Evolutionary conservation across 2,797 vertebrate genomes (phyloP).

Genomic region (Mustela erminea): DNA sequence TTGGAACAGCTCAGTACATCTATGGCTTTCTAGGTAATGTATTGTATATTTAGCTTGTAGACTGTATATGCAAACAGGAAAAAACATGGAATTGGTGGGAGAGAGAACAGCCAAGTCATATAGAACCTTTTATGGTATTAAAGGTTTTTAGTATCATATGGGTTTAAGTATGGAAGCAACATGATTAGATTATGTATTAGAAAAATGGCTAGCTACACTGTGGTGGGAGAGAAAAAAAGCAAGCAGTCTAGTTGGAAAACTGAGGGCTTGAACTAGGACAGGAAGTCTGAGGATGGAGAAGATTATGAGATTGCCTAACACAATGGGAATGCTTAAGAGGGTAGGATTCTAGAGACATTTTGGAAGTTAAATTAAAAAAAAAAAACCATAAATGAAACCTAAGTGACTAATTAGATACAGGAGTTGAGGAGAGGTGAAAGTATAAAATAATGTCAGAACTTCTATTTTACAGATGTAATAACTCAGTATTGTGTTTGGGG

Average conservation of each 20-base stretch:
- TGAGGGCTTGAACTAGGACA: not conserved
- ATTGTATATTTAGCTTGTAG: not conserved
- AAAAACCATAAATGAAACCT: not conserved
- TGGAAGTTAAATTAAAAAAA: not conserved
- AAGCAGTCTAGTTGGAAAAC: not conserved
- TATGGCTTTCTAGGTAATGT: not conserved
- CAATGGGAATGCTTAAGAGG: not conserved
- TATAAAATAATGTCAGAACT: not conserved
- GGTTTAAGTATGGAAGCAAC: not conserved
- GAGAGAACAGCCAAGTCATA: not conserved
- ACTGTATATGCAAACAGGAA: not conserved
- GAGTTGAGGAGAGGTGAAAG: not conserved
- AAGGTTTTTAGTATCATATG: not conserved
- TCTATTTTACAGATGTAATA: not conserved
- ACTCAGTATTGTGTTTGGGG: not conserved
- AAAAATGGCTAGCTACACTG: not conserved
- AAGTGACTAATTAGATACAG: not conserved
- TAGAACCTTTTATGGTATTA: not conserved
- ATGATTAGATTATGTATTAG: not conserved
- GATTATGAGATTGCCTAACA: not conserved
- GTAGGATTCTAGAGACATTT: not conserved
- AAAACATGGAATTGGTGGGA: not conserved
- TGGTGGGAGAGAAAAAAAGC: not conserved
- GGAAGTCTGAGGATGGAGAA: not conserved
- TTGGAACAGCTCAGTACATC: not conserved